Conservation (phyloP, 2,113 vertebrate species). For the Benitochromis conjunctus region DNA sequence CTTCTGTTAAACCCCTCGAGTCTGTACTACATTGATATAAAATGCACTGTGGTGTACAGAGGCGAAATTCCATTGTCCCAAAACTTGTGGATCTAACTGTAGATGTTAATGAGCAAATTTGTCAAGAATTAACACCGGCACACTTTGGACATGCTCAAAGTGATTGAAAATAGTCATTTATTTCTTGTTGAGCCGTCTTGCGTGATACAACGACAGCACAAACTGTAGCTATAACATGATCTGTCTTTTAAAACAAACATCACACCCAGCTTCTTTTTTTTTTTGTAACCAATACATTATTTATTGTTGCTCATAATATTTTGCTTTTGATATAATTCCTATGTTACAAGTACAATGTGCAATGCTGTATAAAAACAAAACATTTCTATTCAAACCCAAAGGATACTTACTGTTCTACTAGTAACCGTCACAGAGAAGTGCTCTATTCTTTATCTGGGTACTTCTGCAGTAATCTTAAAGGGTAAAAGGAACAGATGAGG, state of each 20-base stretch:
- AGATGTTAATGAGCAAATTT: background rate
- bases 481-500: constrained; percentile 51
- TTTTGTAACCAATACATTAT: constrained; percentile 71
- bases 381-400: constrained; percentile 66
- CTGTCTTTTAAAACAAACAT: constrained; percentile 23
- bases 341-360: constrained; percentile 75
- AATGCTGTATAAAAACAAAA: constrained; percentile 76
- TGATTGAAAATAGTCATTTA: constrained; percentile 44
- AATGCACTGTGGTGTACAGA: background rate
- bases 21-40: background rate
- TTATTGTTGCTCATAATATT: constrained; percentile 72
- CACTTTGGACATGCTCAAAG: constrained; percentile 31
- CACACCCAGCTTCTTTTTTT: background rate
- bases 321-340: constrained; percentile 70
- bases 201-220: constrained; percentile 2
- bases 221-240: constrained; percentile 9
- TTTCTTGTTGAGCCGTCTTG: constrained; percentile 19
- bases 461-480: constrained; percentile 64
- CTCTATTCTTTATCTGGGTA: constrained; percentile 58
- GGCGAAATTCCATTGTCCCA: background rate
- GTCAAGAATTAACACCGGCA: constrained; percentile 24
- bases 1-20: background rate
- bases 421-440: constrained; percentile 65
- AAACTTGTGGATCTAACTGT: background rate
- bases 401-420: constrained; percentile 63